Evolutionary conservation across 2,888 invertebrate genomes (phyloP).

Genomic region (Calephelis perditalis): DNA sequence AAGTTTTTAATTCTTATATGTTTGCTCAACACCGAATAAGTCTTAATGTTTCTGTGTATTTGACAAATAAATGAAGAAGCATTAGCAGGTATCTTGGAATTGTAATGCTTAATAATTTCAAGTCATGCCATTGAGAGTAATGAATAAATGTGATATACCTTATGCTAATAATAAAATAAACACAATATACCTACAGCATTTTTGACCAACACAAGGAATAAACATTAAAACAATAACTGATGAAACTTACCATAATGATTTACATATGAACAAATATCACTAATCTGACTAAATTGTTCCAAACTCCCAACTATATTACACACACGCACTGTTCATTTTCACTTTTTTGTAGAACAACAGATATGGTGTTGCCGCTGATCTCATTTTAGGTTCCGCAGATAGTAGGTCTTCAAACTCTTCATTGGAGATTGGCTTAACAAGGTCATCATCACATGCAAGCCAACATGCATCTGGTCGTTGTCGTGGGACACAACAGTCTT

Average conservation of each 20-base stretch:
- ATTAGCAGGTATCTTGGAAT: no score
- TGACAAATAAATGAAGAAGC: no score
- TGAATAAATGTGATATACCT: no score
- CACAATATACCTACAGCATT: neutral
- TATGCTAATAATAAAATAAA: no score
- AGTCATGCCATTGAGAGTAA: no score
- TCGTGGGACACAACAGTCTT: constrained; percentile 76
- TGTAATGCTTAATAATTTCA: no score
- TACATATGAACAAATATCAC: constrained; percentile 9
- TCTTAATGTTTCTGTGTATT: no score
- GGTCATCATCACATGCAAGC: constrained; percentile 94
- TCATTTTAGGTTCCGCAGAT: constrained; percentile 82
- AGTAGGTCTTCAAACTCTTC: constrained; percentile 88
- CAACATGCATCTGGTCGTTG: constrained; percentile 75
- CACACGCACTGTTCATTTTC: constrained; percentile 61
- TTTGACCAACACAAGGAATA: neutral
- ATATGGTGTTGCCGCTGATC: constrained; percentile 91
- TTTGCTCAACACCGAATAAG: no score
- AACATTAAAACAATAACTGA: neutral
- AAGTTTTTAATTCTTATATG: no score
- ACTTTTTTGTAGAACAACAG: constrained; percentile 87
- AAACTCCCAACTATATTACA: constrained; percentile 6
- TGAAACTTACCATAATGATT: constrained; percentile 9
- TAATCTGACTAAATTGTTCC: constrained; percentile 9
- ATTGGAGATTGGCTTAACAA: constrained; percentile 86